Percentiles rank a stretch among this genome's conserved stretches.
Conservation (phyloP, 2,888 invertebrate genomes). For the Spilarctia lutea region DNA sequence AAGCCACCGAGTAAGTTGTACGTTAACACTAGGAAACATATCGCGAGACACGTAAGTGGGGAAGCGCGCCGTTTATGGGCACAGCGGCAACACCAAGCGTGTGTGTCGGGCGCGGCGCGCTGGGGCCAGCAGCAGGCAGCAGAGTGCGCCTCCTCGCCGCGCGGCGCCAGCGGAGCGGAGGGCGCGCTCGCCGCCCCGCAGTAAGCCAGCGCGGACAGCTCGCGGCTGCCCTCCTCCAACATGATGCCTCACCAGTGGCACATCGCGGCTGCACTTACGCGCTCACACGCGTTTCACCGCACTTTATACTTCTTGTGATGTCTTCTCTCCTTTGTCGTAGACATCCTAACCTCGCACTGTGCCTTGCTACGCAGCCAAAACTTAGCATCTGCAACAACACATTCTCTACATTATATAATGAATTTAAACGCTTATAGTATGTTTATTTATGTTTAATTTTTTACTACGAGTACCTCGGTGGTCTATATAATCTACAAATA, state of each 20-base stretch:
- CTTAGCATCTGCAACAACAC: conserved; percentile 13
- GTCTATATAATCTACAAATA: no score
- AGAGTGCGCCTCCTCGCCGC: conserved; percentile 46
- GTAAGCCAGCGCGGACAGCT: conserved; percentile 32
- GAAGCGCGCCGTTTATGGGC: conserved; percentile 78
- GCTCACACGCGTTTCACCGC: conserved; percentile 55
- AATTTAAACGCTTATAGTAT: no score
- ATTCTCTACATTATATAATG: background rate
- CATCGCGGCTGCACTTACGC: conserved; percentile 33
- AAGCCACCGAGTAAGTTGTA: conserved; percentile 97
- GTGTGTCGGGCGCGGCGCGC: conserved; percentile 51
- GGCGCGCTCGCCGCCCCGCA: conserved; percentile 7
- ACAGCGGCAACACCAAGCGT: conserved; percentile 82
- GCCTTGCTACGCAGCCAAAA: background rate
- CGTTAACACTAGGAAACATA: conserved; percentile 94
- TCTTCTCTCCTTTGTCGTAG: conserved; percentile 60
- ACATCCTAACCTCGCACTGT: conserved; percentile 54
- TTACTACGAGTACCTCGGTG: no score
- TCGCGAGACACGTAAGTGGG: conserved; percentile 92
- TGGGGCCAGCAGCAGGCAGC: conserved; percentile 60
- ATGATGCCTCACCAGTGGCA: conserved; percentile 46
- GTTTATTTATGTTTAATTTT: no score
- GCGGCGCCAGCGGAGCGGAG: background rate
- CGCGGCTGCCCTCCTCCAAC: conserved; percentile 58
- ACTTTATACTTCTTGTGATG: conserved; percentile 73